Evolutionary conservation across 2,888 invertebrate species (phyloP), one percentile per base, ranked within the genome.

Genomic region (Falcaria lacertinaria): DNA sequence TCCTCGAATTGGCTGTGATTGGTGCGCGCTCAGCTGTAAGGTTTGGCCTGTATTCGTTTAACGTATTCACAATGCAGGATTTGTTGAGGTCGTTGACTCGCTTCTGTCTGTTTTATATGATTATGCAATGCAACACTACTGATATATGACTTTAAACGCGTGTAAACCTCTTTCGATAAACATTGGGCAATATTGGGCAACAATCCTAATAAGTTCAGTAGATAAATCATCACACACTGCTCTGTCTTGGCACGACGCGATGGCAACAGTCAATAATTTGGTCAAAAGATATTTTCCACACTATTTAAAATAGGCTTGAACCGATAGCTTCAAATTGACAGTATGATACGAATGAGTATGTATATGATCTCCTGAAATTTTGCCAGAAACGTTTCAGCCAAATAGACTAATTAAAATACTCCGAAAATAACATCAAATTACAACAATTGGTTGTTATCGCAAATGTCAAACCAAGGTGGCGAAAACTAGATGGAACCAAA

Each of bases 401-500:
- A 28, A 28, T 28, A 28, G 28, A 28, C 28, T 11, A 28, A 28
- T 28, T 28, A 28, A n/a, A 28, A 28, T 28, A 28, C 11, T 2
- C 28, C 2, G 11, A 28, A 28, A 28, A 28, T 28, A 28, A 7
- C 28, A 28, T 1, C 28, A 11, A 15, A 16, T 34, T 35, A 28
- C 36, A 40, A 35, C 45, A 44, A 54, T 60, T 51, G 47, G 48
- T 48, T 57, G 53, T 54, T 25, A 37, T 36, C 16, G 42, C 54
- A 51, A 50, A 57, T 38, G 47, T 51, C 52, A 34, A 13, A 15
- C 47, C 33, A 50, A 52, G 47, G 59, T 52, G 48, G 52, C 15
- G 15, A 1, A 37, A 63, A 59, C 63, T 45, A 55, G 63, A 54
- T 55, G 45, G 15, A 55, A 63, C 60, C 47, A 55, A 46, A 25